Base-by-base conservation (phyloP, 2,797 vertebrate species). In the Bufotes viridis region DNA sequence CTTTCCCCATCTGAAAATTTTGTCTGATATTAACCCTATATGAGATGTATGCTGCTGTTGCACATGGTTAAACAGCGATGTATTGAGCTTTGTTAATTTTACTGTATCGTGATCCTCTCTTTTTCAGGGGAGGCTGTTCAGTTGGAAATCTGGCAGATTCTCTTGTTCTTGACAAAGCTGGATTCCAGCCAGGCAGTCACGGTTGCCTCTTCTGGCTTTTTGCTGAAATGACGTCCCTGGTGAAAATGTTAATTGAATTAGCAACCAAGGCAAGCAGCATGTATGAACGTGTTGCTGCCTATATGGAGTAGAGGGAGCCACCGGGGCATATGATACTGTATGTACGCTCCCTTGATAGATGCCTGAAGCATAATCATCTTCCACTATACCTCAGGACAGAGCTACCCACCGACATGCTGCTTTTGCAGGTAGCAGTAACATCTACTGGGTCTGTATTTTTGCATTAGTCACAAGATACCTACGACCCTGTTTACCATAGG, bases 181-280 rank as follows among this genome's bases (percentile, higher is more conserved):
- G 42, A 76, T 65, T 9, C 20, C n/a, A 69, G 87, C 57, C 72
- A 57, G 29, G 13, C 74, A 29, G 51, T 69, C 60, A 82, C 18
- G 58, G 57, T 24, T 61, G 80, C 42, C 78, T 42, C 29, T 55
- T 61, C 67, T 81, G 65, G 55, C 57, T 82, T 72, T 42, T 17
- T 17, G 57, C 7, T 42, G 81, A 80, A 70, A 72, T 49, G 15
- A 53, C 29, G 75, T 88, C 87, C 87, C 87, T 70, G 55, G 53
- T 84, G 87, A 78, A 88, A 34, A 53, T 70, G 81, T 88, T 88
- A 84, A 88, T 88, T 88, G 18, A 84, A 88, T 88, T 88, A 88
- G 53, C 53, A 72, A 78, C 63, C n/a, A 26, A 79, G 14, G 74
- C 61, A 78, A 84, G 55, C 24, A 22, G 53, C 60, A n/a, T 79